A percentile compares a stretch with the other conserved stretches of the same genome.
phyloP scores from a whole-genome alignment of 2,797 vertebrate genomes.

The Melanotaenia pygmaea region DNA sequence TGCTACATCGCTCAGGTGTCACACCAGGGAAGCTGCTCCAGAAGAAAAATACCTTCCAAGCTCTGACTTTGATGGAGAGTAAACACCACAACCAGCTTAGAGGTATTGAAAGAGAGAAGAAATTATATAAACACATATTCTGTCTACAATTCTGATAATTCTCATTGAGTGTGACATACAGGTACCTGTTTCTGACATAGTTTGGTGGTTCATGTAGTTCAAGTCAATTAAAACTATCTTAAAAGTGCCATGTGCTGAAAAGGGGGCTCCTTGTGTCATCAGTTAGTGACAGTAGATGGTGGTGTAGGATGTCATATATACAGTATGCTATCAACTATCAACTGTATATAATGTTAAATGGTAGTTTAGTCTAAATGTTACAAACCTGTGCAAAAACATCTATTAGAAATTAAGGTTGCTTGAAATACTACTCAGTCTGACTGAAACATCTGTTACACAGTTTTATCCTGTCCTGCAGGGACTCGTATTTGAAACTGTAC shows the following conservation, averaged over 20 bases:
- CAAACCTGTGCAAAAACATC: slow-evolving; percentile 40
- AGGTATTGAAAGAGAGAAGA: slow-evolving; percentile 71
- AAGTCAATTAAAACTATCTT: slow-evolving; percentile 5
- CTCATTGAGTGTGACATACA: slow-evolving; percentile 20
- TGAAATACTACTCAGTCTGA: slow-evolving; percentile 1
- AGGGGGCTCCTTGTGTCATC: slow-evolving; percentile 17
- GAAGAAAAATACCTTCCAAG: slow-evolving; percentile 80
- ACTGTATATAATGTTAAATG: slow-evolving; percentile 35
- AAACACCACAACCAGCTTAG: slow-evolving; percentile 77
- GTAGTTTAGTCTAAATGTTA: slow-evolving; percentile 25
- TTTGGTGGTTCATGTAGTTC: slow-evolving; percentile 18
- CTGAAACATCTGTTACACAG: slow-evolving; percentile 15
- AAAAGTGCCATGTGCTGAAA: slow-evolving; percentile 1
- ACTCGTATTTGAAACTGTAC: not conserved
- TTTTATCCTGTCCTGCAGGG: not conserved
- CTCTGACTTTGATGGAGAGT: slow-evolving; percentile 80
- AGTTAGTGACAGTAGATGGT: slow-evolving; percentile 46
- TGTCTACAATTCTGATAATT: slow-evolving; percentile 44
- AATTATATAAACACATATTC: slow-evolving; percentile 67
- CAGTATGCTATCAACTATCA: slow-evolving; percentile 15
- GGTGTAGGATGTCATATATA: slow-evolving; percentile 24
- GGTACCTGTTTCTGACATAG: slow-evolving; percentile 33
- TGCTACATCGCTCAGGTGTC: slow-evolving; percentile 82
- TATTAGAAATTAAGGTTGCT: slow-evolving; percentile 3
- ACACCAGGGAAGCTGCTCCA: slow-evolving; percentile 77